Evolutionary conservation across 2,797 vertebrate species (phyloP).

Genomic region (Lophura swinhoii): DNA sequence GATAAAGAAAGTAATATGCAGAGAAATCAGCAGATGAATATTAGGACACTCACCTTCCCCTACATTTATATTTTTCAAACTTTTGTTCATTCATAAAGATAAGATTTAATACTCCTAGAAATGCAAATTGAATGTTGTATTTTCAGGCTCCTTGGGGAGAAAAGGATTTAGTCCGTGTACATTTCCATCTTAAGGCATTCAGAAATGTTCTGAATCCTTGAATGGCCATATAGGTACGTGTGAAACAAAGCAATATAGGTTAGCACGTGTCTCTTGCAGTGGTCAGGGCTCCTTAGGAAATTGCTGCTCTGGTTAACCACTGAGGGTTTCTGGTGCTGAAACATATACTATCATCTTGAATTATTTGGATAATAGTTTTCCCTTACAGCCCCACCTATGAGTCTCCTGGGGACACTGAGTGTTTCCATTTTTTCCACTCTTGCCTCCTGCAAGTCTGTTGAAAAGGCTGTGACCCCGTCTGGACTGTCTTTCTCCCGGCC

Average conservation of each 20-base stretch:
- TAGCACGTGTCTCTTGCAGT: neutral
- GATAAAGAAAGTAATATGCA: neutral
- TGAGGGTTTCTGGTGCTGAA: neutral
- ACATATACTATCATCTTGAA: neutral
- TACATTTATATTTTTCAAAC: neutral
- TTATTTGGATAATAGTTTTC: neutral
- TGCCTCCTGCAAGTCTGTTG: neutral
- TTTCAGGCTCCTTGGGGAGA: neutral
- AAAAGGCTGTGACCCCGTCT: neutral
- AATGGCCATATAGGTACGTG: neutral
- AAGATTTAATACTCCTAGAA: neutral
- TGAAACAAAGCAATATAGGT: neutral
- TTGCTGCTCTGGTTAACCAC: neutral
- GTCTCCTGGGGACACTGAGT: neutral
- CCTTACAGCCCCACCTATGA: neutral
- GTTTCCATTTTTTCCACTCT: neutral
- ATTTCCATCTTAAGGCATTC: neutral
- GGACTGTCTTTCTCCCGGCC: neutral
- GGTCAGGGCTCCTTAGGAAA: neutral
- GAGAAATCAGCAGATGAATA: neutral
- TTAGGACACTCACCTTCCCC: neutral
- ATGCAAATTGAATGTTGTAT: neutral
- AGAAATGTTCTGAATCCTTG: neutral
- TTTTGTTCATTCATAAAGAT: neutral
- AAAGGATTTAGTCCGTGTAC: neutral